Evolutionary conservation across 2,797 vertebrate genomes (phyloP).

Genomic region (Champsocephalus esox): DNA sequence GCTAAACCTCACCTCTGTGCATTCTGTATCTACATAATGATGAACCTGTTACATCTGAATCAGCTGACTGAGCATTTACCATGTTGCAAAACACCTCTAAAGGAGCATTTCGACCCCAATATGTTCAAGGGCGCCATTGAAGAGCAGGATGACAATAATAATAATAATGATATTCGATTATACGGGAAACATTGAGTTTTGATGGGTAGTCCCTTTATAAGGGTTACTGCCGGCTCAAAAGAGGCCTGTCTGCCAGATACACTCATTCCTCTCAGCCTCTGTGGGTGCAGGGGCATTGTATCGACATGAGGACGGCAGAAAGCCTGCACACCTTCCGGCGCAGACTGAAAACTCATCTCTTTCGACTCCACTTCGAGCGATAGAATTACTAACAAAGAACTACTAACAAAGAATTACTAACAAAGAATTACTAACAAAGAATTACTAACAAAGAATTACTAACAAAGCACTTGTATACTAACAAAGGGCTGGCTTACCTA

Average conservation of each 20-base stretch:
- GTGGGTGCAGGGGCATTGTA: conserved; percentile 39
- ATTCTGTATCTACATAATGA: conserved; percentile 12
- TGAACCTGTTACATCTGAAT: conserved; percentile 15
- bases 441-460: no score
- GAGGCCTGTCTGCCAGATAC: conserved; percentile 18
- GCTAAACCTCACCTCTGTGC: conserved; percentile 13
- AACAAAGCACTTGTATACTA: no score
- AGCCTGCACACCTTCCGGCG: no score
- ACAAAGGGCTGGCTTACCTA: no score
- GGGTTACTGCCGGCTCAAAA: conserved; percentile 6
- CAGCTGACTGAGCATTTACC: conserved; percentile 12
- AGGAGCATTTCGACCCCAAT: conserved; percentile 13
- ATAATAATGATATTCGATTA: conserved; percentile 31
- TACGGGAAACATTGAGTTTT: conserved; percentile 14
- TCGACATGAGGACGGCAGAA: no score
- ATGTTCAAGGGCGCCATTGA: conserved; percentile 13
- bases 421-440: no score
- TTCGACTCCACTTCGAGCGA: no score
- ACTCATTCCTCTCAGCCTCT: conserved; percentile 43
- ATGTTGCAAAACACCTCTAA: conserved; percentile 24
- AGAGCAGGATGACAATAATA: conserved; percentile 31
- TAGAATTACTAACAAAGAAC: no score
- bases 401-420: no score
- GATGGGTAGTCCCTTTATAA: conserved; percentile 22
- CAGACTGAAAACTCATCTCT: no score